Conservation (phyloP, 2,888 invertebrate species). For the Phania funesta region DNA sequence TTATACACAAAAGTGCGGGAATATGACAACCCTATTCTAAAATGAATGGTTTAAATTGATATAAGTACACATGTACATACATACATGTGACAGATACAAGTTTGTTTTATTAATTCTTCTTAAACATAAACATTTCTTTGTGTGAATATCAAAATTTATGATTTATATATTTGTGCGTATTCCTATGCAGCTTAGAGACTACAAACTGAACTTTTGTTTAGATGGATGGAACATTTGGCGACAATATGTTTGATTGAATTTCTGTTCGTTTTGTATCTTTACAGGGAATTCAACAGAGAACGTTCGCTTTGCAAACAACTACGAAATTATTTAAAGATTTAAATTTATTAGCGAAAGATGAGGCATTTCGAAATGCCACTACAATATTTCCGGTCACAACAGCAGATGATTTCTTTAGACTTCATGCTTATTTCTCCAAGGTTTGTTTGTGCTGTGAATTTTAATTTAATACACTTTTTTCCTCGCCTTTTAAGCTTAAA, state of each 20-base stretch:
- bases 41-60: too few relatives aligned
- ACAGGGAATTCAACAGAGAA: constrained; percentile 76
- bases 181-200: constrained; percentile 11
- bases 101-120: neutral
- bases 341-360: constrained; percentile 77
- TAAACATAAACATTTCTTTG: constrained; percentile 29
- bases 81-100: neutral
- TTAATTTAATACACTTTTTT: neutral
- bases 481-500: too few relatives aligned
- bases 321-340: constrained; percentile 81
- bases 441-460: constrained; percentile 79
- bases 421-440: constrained; percentile 87
- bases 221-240: constrained; percentile 51
- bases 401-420: constrained; percentile 84
- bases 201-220: neutral
- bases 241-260: constrained; percentile 54
- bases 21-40: neutral
- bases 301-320: constrained; percentile 74
- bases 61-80: too few relatives aligned
- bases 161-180: neutral
- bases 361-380: constrained; percentile 82
- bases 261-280: constrained; percentile 38
- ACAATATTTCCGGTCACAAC: constrained; percentile 85
- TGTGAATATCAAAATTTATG: neutral
- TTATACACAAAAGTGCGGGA: too few relatives aligned